A percentile compares a stretch with the other conserved stretches of the same genome.
phyloP scores from a whole-genome alignment of 2,888 invertebrate species.

The Drymonia ruficornis region DNA sequence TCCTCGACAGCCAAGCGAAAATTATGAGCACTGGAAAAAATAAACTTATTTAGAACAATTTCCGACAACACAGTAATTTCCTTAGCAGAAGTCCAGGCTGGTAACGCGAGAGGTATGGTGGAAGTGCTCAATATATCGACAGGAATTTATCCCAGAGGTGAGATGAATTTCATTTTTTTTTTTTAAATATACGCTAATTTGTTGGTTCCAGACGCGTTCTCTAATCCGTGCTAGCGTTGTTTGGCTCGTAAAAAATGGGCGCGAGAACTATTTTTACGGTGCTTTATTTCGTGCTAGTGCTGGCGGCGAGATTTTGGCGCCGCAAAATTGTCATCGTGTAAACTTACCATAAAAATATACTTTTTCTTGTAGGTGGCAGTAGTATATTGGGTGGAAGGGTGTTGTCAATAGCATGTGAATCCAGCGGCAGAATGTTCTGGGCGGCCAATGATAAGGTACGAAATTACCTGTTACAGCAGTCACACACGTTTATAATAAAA shows the following conservation, averaged over 20 bases:
- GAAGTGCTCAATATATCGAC: constrained; percentile 94
- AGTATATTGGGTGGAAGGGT: constrained; percentile 86
- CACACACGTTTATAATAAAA: no score
- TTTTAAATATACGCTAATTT: background rate
- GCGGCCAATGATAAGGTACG: constrained; percentile 90
- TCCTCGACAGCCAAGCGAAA: no score
- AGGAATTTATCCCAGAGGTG: constrained; percentile 89
- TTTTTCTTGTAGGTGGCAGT: constrained; percentile 68
- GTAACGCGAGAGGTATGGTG: constrained; percentile 89
- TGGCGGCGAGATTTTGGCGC: no score
- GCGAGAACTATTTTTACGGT: no score
- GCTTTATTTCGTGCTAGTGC: no score
- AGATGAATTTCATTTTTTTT: constrained; percentile 24
- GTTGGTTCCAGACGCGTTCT: no score
- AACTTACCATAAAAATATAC: background rate
- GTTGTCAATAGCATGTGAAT: constrained; percentile 90
- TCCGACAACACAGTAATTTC: constrained; percentile 13
- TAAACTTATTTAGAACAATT: no score
- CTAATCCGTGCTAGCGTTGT: no score
- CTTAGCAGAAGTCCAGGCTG: constrained; percentile 75
- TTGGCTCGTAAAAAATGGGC: no score
- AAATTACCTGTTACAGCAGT: no score
- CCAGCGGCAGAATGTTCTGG: constrained; percentile 92
- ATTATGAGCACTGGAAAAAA: no score
- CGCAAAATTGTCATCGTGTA: no score